Conservation (phyloP, 2,113 vertebrate species). For the Charina bottae region DNA sequence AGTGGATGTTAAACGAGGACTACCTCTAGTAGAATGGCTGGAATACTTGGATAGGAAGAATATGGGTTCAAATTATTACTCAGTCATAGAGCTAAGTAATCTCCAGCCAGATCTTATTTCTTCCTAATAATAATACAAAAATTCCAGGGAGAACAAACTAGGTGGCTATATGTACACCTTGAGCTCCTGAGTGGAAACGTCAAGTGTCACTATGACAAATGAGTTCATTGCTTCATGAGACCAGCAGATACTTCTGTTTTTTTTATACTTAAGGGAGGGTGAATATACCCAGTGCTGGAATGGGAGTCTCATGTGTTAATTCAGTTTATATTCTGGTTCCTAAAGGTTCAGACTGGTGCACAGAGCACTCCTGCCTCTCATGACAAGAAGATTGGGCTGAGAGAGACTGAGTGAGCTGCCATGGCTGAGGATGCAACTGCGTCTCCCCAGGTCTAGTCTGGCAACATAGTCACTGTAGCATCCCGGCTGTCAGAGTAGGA, state of each 20-base stretch:
- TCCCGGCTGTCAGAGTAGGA: too few relatives aligned
- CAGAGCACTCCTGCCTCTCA: too few relatives aligned
- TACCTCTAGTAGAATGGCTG: neutral
- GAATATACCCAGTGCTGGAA: neutral
- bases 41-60: neutral
- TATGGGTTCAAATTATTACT: neutral
- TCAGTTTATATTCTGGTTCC: too few relatives aligned
- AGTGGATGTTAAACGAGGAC: neutral
- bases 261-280: neutral
- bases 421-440: too few relatives aligned
- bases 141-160: neutral
- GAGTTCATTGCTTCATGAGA: neutral
- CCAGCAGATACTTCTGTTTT: neutral
- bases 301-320: neutral
- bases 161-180: neutral
- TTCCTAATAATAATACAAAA: neutral
- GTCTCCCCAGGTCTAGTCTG: too few relatives aligned
- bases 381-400: too few relatives aligned
- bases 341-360: too few relatives aligned
- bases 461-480: too few relatives aligned
- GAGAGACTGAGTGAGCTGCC: too few relatives aligned
- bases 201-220: neutral
- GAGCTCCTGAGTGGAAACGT: neutral
- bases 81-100: neutral
- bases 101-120: constrained; percentile 9